Evolutionary conservation across 2,888 invertebrate genomes (phyloP).

Genomic region (Aspidiotus rigidus): DNA sequence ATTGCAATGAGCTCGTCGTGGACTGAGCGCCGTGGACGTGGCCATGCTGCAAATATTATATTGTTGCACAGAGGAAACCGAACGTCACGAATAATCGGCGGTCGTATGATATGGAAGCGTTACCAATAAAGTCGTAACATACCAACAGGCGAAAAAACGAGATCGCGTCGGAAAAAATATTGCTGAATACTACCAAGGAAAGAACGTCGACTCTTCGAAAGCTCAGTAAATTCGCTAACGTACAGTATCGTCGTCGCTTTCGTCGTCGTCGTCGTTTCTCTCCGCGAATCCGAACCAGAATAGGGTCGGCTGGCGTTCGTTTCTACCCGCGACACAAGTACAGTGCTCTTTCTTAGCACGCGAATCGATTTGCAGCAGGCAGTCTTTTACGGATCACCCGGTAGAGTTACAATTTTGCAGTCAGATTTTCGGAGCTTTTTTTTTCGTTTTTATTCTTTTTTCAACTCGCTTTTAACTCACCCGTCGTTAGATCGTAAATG

Average conservation of each 20-base stretch:
- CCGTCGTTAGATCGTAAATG: background rate
- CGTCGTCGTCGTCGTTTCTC: background rate
- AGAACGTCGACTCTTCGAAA: slow-evolving; percentile 3
- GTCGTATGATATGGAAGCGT: too few species aligned
- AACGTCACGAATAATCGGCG: too few species aligned
- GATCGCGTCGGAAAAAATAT: slow-evolving; percentile 12
- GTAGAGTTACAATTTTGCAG: slow-evolving; percentile 1
- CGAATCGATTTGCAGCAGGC: slow-evolving; percentile 22
- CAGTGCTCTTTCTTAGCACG: background rate
- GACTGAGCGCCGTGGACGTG: slow-evolving; percentile 41
- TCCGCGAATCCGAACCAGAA: too few species aligned
- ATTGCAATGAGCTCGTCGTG: slow-evolving; percentile 57
- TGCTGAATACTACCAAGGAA: slow-evolving; percentile 12
- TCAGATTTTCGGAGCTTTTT: slow-evolving; percentile 1
- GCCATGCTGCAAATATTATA: slow-evolving; percentile 30
- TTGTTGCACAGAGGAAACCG: too few species aligned
- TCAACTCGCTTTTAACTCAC: background rate
- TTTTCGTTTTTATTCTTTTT: background rate
- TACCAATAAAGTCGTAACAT: too few species aligned
- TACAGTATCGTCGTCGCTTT: background rate
- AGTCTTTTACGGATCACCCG: slow-evolving; percentile 12
- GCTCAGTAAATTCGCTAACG: background rate
- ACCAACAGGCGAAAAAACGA: background rate
- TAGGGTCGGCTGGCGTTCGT: background rate
- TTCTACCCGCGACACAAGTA: too few species aligned